These are phyloP conservation scores for Euproctis similis DNA, from an alignment of 2,888 invertebrate genomes.

Conservation along the genomic window DNA sequence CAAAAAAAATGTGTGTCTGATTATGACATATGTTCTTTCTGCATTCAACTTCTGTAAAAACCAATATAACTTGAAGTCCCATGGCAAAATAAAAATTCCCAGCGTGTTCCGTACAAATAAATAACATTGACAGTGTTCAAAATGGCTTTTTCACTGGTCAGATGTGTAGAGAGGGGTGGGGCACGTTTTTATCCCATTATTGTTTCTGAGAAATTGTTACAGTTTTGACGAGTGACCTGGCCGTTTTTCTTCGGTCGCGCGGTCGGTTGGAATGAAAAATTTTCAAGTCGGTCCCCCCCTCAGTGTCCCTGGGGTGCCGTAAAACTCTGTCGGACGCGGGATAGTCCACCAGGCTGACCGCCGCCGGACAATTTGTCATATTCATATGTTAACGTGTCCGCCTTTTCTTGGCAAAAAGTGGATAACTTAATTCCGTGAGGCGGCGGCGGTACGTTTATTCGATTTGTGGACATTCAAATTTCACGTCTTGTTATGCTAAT, in stretches of 20 bases:
- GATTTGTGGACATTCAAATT: conserved; percentile 74
- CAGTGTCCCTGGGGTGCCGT: conserved; percentile 66
- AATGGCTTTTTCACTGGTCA: conserved; percentile 64
- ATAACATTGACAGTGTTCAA: conserved; percentile 71
- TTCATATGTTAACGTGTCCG: conserved; percentile 75
- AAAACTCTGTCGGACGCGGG: conserved; percentile 63
- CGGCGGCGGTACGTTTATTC: conserved; percentile 56
- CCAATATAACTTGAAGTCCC: conserved; percentile 71
- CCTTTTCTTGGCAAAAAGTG: conserved; percentile 75
- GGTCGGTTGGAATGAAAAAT: conserved; percentile 71
- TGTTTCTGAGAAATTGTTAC: conserved; percentile 76
- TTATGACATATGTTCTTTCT: too few species aligned
- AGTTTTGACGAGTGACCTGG: conserved; percentile 74
- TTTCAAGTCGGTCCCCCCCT: conserved; percentile 72
- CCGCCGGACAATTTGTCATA: conserved; percentile 74
- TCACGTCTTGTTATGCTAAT: conserved; percentile 74
- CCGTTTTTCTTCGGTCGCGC: conserved; percentile 66
- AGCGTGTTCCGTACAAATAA: conserved; percentile 65
- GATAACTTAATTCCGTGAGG: conserved; percentile 72
- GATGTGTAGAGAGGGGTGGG: too few species aligned
- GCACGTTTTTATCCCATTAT: conserved; percentile 66
- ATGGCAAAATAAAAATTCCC: conserved; percentile 69
- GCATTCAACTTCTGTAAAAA: conserved; percentile 36
- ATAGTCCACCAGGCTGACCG: conserved; percentile 59
- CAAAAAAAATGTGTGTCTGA: too few species aligned